Evolutionary conservation across 2,888 invertebrate species (phyloP).

Genomic region (Oxytorus armatus): DNA sequence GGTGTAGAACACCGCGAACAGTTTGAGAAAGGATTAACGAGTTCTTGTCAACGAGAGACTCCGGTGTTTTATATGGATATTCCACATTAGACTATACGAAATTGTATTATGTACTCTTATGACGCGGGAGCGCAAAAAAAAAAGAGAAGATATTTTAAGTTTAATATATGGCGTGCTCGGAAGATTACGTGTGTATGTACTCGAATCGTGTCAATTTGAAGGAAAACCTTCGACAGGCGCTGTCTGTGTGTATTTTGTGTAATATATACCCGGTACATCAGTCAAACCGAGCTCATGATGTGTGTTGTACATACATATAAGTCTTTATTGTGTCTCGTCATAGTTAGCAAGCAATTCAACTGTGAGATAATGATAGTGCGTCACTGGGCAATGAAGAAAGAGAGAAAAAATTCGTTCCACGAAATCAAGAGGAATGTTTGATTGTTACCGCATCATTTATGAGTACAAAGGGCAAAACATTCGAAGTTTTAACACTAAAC

Average conservation of each 20-base stretch:
- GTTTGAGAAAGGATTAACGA: constrained; percentile 65
- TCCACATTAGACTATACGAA: constrained; percentile 61
- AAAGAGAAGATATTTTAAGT: constrained; percentile 57
- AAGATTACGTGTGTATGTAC: neutral
- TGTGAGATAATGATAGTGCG: constrained; percentile 53
- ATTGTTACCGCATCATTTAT: constrained; percentile 36
- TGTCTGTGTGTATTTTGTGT: constrained; percentile 40
- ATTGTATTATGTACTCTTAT: constrained; percentile 50
- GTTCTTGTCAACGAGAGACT: constrained; percentile 63
- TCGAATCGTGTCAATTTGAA: constrained; percentile 54
- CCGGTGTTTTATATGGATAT: constrained; percentile 60
- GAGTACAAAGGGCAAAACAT: constrained; percentile 65
- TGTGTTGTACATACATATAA: neutral
- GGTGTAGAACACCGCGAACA: constrained; percentile 40
- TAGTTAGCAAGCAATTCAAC: constrained; percentile 47
- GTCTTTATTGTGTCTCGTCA: constrained; percentile 47
- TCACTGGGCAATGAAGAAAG: constrained; percentile 37
- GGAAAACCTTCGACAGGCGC: constrained; percentile 54
- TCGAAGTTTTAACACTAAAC: too few species aligned
- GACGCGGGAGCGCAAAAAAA: constrained; percentile 3
- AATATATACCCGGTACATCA: constrained; percentile 34
- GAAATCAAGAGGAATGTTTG: constrained; percentile 49
- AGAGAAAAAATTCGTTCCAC: constrained; percentile 44
- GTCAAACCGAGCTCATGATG: constrained; percentile 18
- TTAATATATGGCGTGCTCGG: constrained; percentile 30